Evolutionary conservation across 2,113 vertebrate species (phyloP), one percentile per base, ranked within the genome.

Genomic region (Pseudonaja textilis): DNA sequence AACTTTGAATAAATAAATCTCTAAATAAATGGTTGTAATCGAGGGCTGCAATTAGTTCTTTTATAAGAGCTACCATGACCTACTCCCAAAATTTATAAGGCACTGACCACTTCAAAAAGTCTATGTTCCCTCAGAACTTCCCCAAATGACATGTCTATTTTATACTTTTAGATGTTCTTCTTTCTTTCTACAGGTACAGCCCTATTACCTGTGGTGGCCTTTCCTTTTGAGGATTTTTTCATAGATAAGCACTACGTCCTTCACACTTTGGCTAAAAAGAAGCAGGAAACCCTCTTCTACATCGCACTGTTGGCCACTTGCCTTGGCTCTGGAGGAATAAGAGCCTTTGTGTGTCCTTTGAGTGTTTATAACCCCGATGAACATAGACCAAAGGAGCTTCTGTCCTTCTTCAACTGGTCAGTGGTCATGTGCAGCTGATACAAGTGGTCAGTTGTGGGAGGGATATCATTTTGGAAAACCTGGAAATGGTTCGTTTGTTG

Each of bases 391-490:
- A 98, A 98, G 95, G 97, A 98, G 94, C 97, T 97, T 81, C 94
- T 97, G 74, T 98, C 98, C 5, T 99, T 99, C 97, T 99, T 98
- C 95, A 99, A 98, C 97, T 98, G 99, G 98, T 99, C 93, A 91
- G 98, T 97, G 57, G 57, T 74, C 89, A 61, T 89, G 6, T 25
- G 69, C 26, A 56, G 45, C 69, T 22, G 69, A 34, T 45, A 87
- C 56, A 89, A 57, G n/a, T 45, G 88, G 85, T 85, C 5, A 91
- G 29, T 50, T 87, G 0, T 87, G 14, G 23, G 45, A 55, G 23
- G 56, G 8, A 5, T 55, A 26, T 29, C 20, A 6, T 59, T 57
- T 64, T 12, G 57, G 29, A 14, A n/a, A 52, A 22, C 3, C 34
- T 22, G 34, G 34, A 81, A 7, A 20, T 81, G 34, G 18, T 81